Conservation (phyloP, 1,140 invertebrate genomes). For the Drosophila teissieri region DNA sequence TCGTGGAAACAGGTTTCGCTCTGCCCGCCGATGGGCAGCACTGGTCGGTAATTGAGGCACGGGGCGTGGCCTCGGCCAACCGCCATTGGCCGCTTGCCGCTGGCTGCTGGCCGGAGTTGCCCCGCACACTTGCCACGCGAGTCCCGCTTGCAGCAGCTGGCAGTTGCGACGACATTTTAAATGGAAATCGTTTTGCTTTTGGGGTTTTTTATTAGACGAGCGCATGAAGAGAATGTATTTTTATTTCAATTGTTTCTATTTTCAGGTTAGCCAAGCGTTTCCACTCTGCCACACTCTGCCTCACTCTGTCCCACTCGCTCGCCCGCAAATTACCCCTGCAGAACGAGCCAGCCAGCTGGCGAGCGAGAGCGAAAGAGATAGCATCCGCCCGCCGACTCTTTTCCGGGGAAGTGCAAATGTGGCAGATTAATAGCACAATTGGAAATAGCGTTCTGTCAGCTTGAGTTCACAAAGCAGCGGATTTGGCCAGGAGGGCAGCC, state of each 20-base stretch:
- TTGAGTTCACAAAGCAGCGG: constrained; percentile 65
- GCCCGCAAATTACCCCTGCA: not conserved
- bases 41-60: constrained; percentile 53
- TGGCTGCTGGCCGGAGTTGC: constrained; percentile 34
- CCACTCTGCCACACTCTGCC: constrained; percentile 9
- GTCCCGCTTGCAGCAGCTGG: constrained; percentile 13
- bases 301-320: constrained; percentile 15
- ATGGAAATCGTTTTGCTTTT: constrained; percentile 84
- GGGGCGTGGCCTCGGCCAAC: constrained; percentile 53
- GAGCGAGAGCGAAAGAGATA: constrained; percentile 13
- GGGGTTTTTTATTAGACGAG: constrained; percentile 78
- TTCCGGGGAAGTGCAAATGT: constrained; percentile 81
- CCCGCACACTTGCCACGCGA: not conserved
- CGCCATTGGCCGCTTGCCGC: constrained; percentile 56
- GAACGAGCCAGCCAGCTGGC: constrained; percentile 9
- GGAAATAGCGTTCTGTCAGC: constrained; percentile 82
- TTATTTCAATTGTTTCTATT: constrained; percentile 82
- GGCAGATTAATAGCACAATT: constrained; percentile 84
- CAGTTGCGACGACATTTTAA: constrained; percentile 83
- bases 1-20: constrained; percentile 61
- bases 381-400: constrained; percentile 10
- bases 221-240: constrained; percentile 80
- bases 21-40: constrained; percentile 66
- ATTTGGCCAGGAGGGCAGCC: not conserved
- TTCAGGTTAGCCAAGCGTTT: constrained; percentile 69